A percentile compares a stretch with the other conserved stretches of the same genome.
Evolutionary conservation across 1,140 invertebrate species (phyloP).

Genomic region (Lerema accius): DNA sequence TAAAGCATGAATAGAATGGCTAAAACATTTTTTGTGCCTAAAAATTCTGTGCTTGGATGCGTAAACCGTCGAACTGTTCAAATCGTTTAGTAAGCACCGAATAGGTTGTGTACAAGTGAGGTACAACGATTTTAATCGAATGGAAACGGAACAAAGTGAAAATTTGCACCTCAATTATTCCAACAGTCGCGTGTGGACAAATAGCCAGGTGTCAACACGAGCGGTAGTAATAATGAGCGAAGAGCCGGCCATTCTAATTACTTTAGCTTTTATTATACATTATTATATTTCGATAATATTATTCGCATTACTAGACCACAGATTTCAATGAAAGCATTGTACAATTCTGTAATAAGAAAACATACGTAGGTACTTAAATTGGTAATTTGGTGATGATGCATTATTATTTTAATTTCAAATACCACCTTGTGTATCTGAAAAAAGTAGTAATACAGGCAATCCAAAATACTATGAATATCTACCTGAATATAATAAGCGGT

Average conservation of each 20-base stretch:
- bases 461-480: background rate
- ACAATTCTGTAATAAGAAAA: too few relatives aligned
- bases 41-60: slow-evolving; percentile 63
- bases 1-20: background rate
- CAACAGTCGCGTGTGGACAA: slow-evolving; percentile 70
- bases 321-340: too few relatives aligned
- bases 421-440: too few relatives aligned
- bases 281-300: too few relatives aligned
- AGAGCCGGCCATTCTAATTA: slow-evolving; percentile 19
- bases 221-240: slow-evolving; percentile 43
- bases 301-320: too few relatives aligned
- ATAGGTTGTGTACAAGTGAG: slow-evolving; percentile 78
- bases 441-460: background rate
- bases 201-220: slow-evolving; percentile 66
- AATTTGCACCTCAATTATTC: slow-evolving; percentile 82
- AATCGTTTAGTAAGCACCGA: slow-evolving; percentile 81
- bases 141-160: slow-evolving; percentile 82
- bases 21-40: slow-evolving; percentile 18
- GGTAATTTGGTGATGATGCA: too few relatives aligned
- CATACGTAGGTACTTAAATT: too few relatives aligned
- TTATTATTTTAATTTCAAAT: too few relatives aligned
- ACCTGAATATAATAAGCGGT: background rate
- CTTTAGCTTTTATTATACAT: slow-evolving; percentile 17
- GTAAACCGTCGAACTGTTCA: slow-evolving; percentile 74
- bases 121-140: slow-evolving; percentile 81